Evolutionary conservation across 1,140 invertebrate species (phyloP), one percentile per base, ranked within the genome.

Genomic region (Eriocheir sinensis): DNA sequence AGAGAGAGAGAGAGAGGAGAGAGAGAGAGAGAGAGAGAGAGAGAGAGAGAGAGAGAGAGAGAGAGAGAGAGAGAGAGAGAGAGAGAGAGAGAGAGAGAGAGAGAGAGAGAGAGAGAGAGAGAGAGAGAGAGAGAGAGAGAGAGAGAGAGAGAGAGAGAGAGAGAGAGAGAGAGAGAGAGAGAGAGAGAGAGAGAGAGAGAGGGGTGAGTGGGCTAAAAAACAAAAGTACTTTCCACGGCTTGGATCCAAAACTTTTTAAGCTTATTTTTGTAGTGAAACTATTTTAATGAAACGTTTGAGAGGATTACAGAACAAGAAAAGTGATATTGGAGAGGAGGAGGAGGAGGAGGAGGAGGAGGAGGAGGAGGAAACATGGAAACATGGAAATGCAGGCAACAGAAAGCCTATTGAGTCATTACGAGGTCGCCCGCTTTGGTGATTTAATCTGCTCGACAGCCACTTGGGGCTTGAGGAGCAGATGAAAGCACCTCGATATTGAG

Each of bases 31-130:
- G 60, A 72, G 60, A 72, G 60, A 72, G 60, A 72, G 60, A 72
- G 60, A 72, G 60, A 72, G 60, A 72, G 60, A 72, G 60, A 72
- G 60, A 72, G 60, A 72, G 60, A 72, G 60, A 72, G 60, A 72
- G 60, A 72, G 60, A 72, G 60, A 72, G 60, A 72, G 53, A 60
- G 53, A 60, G 53, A 60, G 53, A 60, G 53, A 60, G 53, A 60
- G 53, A 60, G 53, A 60, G 53, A 60, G 53, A 60, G 53, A 60
- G 53, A 60, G 27, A n/a, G 60, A 72, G 60, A 72, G 60, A 72
- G 60, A 72, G 60, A 72, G 60, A 72, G 60, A 72, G 60, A 72
- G 60, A 72, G 60, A 72, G 60, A 72, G 60, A 72, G 60, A 72
- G 60, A 72, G 60, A 72, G 60, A 72, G 60, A 72, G 60, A 72